phyloP scores from a whole-genome alignment of 2,888 invertebrate genomes.

The Andrena marginata region DNA sequence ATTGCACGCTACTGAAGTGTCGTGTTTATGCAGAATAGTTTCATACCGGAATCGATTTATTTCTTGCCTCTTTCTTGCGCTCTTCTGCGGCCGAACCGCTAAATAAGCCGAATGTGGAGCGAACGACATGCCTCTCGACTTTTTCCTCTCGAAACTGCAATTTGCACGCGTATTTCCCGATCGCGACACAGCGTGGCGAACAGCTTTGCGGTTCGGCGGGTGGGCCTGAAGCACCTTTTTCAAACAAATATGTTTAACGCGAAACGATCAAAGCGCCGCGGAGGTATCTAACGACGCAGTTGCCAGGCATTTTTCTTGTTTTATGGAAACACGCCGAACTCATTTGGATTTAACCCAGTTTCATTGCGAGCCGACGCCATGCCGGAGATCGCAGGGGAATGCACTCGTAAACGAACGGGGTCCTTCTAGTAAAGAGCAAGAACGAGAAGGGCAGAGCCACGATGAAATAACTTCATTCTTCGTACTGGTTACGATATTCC shows the following conservation, averaged over 20 bases:
- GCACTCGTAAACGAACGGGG: slow-evolving; percentile 29
- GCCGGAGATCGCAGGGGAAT: slow-evolving; percentile 53
- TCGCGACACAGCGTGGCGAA: neutral
- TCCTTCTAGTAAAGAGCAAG: slow-evolving; percentile 30
- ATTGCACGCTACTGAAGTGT: neutral
- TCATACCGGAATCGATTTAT: too few relatives aligned
- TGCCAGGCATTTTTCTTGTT: slow-evolving; percentile 40
- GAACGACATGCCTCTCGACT: neutral
- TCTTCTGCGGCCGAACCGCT: neutral
- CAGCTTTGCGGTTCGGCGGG: neutral
- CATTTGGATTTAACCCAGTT: slow-evolving; percentile 67
- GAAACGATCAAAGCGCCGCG: slow-evolving; percentile 25
- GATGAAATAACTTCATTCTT: slow-evolving; percentile 54
- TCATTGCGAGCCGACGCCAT: slow-evolving; percentile 29
- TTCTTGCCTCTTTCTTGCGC: too few relatives aligned
- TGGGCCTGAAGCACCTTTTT: neutral
- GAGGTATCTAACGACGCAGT: slow-evolving; percentile 31
- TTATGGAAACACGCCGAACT: slow-evolving; percentile 46
- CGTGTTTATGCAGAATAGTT: neutral
- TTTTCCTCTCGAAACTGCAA: neutral
- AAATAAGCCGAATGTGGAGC: neutral
- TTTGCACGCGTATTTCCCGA: neutral
- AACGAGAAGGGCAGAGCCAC: neutral
- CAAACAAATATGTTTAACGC: slow-evolving; percentile 25
- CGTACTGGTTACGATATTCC: slow-evolving; percentile 8